A percentile compares a stretch with the other conserved stretches of the same genome.
Conservation (phyloP, 2,888 invertebrate species). For the Drymonia ruficornis region DNA sequence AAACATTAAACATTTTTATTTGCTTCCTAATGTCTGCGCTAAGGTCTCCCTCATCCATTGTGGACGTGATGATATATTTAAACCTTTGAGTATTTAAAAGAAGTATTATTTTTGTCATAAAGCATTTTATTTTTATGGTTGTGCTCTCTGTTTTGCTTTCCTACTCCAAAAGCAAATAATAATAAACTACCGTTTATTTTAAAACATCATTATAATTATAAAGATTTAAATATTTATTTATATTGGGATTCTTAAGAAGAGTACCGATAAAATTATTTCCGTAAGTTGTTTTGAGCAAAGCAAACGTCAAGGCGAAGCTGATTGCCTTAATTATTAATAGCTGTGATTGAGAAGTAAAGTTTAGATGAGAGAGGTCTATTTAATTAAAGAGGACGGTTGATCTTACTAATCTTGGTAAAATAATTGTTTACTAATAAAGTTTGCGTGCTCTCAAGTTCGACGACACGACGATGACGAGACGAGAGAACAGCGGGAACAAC, state of each 20-base stretch:
- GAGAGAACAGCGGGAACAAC: not conserved
- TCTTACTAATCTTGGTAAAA: conserved; percentile 13
- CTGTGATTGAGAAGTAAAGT: not conserved
- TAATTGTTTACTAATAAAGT: conserved; percentile 21
- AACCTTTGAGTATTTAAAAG: not conserved
- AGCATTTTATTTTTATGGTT: conserved; percentile 10
- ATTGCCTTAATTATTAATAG: not conserved
- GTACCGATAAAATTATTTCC: conserved; percentile 7
- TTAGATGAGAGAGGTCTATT: conserved; percentile 4
- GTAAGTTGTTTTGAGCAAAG: conserved; percentile 10
- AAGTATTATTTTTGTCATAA: conserved; percentile 19
- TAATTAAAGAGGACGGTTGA: conserved; percentile 14
- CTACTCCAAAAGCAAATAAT: too few species aligned
- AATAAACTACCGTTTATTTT: too few species aligned
- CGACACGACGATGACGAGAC: conserved; percentile 7
- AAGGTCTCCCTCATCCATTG: conserved; percentile 30
- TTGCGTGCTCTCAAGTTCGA: conserved; percentile 18
- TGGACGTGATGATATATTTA: conserved; percentile 20
- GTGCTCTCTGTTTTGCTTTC: not conserved
- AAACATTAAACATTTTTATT: conserved; percentile 38
- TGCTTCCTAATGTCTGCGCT: conserved; percentile 38
- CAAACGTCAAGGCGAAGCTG: conserved; percentile 9
- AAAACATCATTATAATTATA: too few species aligned
- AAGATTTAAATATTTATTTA: too few species aligned
- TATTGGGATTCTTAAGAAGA: conserved; percentile 2